Evolutionary conservation across 2,797 vertebrate genomes (phyloP), one percentile per base, ranked within the genome.

Genomic region (Sarcophilus harrisii): DNA sequence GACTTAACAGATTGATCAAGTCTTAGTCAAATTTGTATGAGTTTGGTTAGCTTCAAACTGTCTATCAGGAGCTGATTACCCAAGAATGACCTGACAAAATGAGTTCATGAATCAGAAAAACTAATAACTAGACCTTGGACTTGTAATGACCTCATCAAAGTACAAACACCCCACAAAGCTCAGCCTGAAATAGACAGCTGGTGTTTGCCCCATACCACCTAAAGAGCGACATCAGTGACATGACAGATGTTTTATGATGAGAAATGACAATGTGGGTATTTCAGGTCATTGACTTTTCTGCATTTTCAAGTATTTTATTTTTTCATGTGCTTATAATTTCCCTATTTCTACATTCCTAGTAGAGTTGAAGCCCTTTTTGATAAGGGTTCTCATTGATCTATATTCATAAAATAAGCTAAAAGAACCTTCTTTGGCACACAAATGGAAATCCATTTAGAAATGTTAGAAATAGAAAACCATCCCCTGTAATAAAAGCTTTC

Each of bases 371-470:
- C 60, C 0, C 0, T 92, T 92, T 95, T 91, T 93, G 89, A 73
- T 89, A 58, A 90, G 59, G 95, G 18, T 90, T 97, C 45, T 98
- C 29, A 87, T 8, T 14, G 38, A 0, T 0, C 92, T 90, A 95
- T 95, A 55, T 66, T 96, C 91, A 92, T 92, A 87, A 92, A 96
- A 96, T 73, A 91, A 97, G 96, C 91, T 94, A 95, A 93, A 95
- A 93, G 60, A 90, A 28, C 28, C 52, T 55, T 92, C 58, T 95
- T 30, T 95, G 97, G 58, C 95, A 0, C 81, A 49, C 59, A 92
- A 58, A 94, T 95, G 93, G 27, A 91, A 62, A 57, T 66, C 92
- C 92, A 6, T 52, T 91, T 87, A 38, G 58, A 95, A 30, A 73
- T 6, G 49, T 96, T 90, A 24, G 97, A 94, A 95, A 1, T 13